phyloP scores from a whole-genome alignment of 1,140 invertebrate genomes.

The Cydia strobilella region DNA sequence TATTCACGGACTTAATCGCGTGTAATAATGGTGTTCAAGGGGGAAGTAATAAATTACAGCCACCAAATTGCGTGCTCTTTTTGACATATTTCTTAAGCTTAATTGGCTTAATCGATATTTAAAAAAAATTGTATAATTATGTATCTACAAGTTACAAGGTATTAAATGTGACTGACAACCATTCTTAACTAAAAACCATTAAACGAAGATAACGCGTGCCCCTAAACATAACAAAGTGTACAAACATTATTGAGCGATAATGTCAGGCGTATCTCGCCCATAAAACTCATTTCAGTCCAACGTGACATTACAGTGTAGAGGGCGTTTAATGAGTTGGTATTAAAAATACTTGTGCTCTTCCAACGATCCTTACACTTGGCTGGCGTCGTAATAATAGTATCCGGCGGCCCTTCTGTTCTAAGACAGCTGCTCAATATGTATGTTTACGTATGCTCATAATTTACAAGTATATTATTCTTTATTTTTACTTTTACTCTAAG shows the following conservation, averaged over 20 bases:
- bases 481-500: too few relatives aligned
- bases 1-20: background rate
- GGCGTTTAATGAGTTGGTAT: conserved; percentile 22
- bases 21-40: background rate
- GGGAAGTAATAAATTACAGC: background rate
- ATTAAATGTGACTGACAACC: background rate
- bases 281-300: conserved; percentile 19
- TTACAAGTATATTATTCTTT: too few relatives aligned
- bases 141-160: background rate
- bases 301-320: conserved; percentile 9
- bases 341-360: conserved; percentile 24
- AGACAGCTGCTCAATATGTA: too few relatives aligned
- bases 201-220: background rate
- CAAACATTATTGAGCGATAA: conserved; percentile 14
- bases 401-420: background rate
- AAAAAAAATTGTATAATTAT: too few relatives aligned
- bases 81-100: too few relatives aligned
- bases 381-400: conserved; percentile 6
- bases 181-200: background rate
- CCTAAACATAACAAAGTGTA: background rate
- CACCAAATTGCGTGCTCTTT: too few relatives aligned
- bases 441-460: too few relatives aligned
- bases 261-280: background rate
- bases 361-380: conserved; percentile 12
- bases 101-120: too few relatives aligned